These are phyloP conservation scores for Pimephales promelas DNA, from an alignment of 2,113 vertebrate genomes.

Conservation along the genomic window DNA sequence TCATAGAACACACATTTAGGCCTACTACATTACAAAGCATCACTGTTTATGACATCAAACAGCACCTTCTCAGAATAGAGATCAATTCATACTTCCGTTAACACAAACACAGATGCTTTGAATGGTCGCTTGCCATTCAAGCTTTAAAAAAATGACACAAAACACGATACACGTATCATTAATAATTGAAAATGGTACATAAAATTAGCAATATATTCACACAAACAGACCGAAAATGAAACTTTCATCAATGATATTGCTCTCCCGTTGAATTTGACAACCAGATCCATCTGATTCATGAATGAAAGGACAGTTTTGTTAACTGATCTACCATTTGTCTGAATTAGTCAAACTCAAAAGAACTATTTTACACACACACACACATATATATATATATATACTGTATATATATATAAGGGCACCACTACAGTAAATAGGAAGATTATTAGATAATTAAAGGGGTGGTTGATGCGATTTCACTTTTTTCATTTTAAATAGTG, in stretches of 20 bases:
- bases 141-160: neutral
- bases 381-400: neutral
- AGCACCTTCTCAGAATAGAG: neutral
- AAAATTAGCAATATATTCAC: neutral
- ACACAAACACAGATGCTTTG: neutral
- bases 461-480: no score
- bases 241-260: neutral
- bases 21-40: conserved; percentile 9
- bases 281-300: neutral
- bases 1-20: conserved; percentile 36
- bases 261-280: neutral
- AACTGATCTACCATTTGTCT: neutral
- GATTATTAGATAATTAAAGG: neutral
- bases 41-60: conserved; percentile 1
- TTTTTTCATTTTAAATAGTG: no score
- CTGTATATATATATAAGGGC: neutral
- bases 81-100: neutral
- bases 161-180: neutral
- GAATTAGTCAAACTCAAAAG: neutral
- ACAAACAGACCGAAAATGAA: neutral
- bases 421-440: neutral
- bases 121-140: neutral
- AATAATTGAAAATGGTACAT: neutral
- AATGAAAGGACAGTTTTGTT: neutral
- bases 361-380: no score